Evolutionary conservation across 2,797 vertebrate species (phyloP).

Genomic region (Smutsia gigantea): DNA sequence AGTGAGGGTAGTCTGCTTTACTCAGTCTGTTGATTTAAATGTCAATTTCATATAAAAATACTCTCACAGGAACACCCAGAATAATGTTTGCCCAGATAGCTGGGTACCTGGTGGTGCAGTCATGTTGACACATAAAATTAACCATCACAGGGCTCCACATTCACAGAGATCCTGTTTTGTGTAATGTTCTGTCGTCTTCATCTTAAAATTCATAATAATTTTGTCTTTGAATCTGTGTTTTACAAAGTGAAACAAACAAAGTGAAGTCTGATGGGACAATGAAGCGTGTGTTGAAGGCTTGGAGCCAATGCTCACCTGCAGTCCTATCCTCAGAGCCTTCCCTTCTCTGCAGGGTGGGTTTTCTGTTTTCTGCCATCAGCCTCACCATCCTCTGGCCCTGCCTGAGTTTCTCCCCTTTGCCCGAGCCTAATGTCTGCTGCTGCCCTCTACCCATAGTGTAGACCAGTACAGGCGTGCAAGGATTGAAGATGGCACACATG

Average conservation of each 20-base stretch:
- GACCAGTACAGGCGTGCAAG: background rate
- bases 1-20: background rate
- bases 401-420: background rate
- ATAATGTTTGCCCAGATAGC: background rate
- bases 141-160: background rate
- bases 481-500: fast-evolving
- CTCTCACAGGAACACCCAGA: background rate
- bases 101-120: background rate
- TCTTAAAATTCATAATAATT: conserved; percentile 4
- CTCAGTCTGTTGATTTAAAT: background rate
- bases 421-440: background rate
- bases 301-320: background rate
- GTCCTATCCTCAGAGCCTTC: background rate
- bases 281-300: background rate
- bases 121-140: background rate
- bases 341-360: background rate
- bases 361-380: background rate
- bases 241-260: background rate
- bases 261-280: background rate
- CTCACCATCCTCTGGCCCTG: background rate
- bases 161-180: background rate
- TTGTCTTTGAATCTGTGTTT: background rate
- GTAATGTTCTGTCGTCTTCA: background rate
- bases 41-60: background rate
- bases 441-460: background rate